Evolutionary conservation across 2,113 vertebrate genomes (phyloP).

Genomic region (Sphyrna mokarran): DNA sequence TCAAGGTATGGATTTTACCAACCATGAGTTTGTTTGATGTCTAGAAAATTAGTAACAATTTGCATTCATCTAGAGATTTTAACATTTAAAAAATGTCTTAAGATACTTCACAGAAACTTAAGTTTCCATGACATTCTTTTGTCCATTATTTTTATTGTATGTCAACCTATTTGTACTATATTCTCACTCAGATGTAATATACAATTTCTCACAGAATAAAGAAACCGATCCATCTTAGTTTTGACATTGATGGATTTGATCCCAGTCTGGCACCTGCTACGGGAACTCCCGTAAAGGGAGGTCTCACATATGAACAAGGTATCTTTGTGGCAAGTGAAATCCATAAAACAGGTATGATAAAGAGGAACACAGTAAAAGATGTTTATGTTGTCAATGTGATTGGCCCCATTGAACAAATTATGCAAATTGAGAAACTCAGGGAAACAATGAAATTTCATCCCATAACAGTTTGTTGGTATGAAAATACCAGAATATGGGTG

Average conservation of each 20-base stretch:
- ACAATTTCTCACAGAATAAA: slow-evolving; percentile 47
- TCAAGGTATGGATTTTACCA: slow-evolving; percentile 44
- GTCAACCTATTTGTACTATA: background rate
- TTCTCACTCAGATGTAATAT: background rate
- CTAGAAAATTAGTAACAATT: background rate
- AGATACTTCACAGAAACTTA: background rate
- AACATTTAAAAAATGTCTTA: background rate
- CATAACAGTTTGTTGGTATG: background rate
- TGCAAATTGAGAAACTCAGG: background rate
- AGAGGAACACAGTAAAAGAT: background rate
- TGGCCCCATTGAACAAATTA: background rate
- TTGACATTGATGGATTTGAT: slow-evolving; percentile 64
- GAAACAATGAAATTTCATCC: background rate
- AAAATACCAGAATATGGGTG: background rate
- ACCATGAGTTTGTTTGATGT: background rate
- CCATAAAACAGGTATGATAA: slow-evolving; percentile 54
- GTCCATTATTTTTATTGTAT: background rate
- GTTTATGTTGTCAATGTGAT: background rate
- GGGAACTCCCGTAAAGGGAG: slow-evolving; percentile 59
- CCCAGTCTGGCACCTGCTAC: slow-evolving; percentile 60
- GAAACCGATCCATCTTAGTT: slow-evolving; percentile 65
- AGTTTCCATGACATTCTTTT: background rate
- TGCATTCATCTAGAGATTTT: background rate
- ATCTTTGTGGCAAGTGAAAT: slow-evolving; percentile 58
- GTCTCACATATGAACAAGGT: slow-evolving; percentile 63